Evolutionary conservation across 2,797 vertebrate genomes (phyloP), one percentile per base, ranked within the genome.

Genomic region (Rhabdophis nuchalis): DNA sequence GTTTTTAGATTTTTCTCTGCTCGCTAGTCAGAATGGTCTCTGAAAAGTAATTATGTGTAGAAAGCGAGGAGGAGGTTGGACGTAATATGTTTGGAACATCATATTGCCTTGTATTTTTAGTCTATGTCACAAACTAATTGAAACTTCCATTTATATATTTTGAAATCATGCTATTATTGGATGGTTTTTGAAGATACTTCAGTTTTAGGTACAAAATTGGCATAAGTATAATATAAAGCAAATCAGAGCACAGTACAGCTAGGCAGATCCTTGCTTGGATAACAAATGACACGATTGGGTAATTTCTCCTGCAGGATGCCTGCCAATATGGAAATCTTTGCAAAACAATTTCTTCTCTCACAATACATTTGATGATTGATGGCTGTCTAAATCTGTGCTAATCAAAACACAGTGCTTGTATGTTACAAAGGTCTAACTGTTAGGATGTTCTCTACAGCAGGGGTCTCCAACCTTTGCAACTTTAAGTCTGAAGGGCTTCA

Each of bases 101-200:
- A 91, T 0, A 88, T 92, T 87, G 90, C 72, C 25, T 29, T 89
- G n/a, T 25, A 89, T 7, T 90, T 29, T 8, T 88, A 50, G 29
- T 52, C 5, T 86, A 29, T n/a, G 54, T 52, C 20, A 88, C 89
- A n/a, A 91, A 46, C 54, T 90, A 64, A 87, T 3, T 88, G 36
- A 93, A 94, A 93, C 77, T 13, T 72, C 52, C 85, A 94, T 0
- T 0, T 86, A 60, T 92, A 82, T 9, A 60, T 94, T 53, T 93
- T 86, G 88, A 94, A 93, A 91, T 52, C 57, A 1, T 93, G 68
- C 8, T 7, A 57, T 91, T 95, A 94, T 87, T 91, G 92, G 72
- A 86, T 89, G 92, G 2, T 0, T 50, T 93, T 89, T 90, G 64
- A n/a, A 68, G 23, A 92, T 6, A 1, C 1, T 93, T 95, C 64